These are phyloP conservation scores for Hyaena hyaena DNA, from an alignment of 2,113 vertebrate genomes.

Conservation along the genomic window DNA sequence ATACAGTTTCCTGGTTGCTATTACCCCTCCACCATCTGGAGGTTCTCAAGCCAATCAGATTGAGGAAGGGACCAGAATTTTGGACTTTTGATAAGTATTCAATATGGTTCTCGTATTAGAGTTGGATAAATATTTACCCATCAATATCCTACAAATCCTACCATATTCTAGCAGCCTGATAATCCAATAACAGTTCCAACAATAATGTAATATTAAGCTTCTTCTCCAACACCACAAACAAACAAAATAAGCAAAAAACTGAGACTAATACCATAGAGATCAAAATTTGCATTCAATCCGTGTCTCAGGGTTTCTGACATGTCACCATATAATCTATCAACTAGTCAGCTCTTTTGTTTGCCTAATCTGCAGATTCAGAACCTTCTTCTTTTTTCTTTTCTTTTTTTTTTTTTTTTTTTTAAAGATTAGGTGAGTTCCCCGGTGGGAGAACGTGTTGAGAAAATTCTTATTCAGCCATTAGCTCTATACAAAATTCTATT, in stretches of 20 bases:
- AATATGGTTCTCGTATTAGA: background rate
- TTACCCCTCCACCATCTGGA: background rate
- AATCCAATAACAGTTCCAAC: background rate
- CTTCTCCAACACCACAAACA: background rate
- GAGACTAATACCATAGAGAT: background rate
- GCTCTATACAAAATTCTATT: background rate
- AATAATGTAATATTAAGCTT: background rate
- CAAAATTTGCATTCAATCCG: background rate
- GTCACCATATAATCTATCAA: background rate
- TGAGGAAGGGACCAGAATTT: background rate
- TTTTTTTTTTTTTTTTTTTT: background rate
- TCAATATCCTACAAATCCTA: background rate
- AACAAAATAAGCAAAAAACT: background rate
- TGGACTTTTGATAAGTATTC: background rate
- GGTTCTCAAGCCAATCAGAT: background rate
- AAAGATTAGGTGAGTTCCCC: background rate
- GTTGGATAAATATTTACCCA: background rate
- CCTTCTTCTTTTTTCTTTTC: background rate
- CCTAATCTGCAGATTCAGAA: background rate
- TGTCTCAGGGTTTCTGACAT: background rate
- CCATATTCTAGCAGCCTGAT: background rate
- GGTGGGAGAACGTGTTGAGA: background rate
- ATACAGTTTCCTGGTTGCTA: background rate
- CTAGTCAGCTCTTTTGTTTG: background rate
- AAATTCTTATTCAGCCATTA: background rate